phyloP scores from a whole-genome alignment of 1,140 invertebrate genomes.

The Ganaspis sp. region DNA sequence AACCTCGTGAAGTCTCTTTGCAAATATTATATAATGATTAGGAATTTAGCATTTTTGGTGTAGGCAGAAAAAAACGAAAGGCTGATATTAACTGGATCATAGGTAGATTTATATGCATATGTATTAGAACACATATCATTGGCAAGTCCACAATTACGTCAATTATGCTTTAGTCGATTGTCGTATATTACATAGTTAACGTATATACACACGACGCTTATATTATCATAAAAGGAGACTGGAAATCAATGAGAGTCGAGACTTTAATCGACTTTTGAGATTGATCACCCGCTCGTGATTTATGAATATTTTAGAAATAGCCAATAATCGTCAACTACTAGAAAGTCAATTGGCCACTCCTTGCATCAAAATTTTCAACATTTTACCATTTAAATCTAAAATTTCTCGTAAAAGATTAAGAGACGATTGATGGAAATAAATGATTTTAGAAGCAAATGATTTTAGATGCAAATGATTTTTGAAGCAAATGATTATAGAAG shows the following conservation, averaged over 20 bases:
- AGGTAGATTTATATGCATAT: slow-evolving; percentile 1
- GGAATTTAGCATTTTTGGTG: neutral
- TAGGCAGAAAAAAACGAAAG: neutral
- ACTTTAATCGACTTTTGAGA: neutral
- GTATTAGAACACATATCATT: neutral
- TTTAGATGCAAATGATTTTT: no score
- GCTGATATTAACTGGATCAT: neutral
- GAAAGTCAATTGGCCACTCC: neutral
- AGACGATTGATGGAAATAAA: no score
- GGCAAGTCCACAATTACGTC: slow-evolving; percentile 6
- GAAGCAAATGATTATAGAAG: no score
- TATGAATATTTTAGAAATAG: no score
- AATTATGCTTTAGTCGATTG: neutral
- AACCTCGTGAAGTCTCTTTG: no score
- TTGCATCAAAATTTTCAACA: neutral
- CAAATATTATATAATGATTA: no score
- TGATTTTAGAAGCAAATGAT: no score
- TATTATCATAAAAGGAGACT: neutral
- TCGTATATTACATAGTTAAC: slow-evolving; percentile 5
- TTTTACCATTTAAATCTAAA: no score
- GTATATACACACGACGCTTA: neutral
- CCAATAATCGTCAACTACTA: no score
- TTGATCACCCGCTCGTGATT: no score
- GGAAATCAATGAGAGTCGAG: neutral
- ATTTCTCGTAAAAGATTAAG: no score